Evolutionary conservation across 2,797 vertebrate species (phyloP).

Genomic region (Helarctos malayanus): DNA sequence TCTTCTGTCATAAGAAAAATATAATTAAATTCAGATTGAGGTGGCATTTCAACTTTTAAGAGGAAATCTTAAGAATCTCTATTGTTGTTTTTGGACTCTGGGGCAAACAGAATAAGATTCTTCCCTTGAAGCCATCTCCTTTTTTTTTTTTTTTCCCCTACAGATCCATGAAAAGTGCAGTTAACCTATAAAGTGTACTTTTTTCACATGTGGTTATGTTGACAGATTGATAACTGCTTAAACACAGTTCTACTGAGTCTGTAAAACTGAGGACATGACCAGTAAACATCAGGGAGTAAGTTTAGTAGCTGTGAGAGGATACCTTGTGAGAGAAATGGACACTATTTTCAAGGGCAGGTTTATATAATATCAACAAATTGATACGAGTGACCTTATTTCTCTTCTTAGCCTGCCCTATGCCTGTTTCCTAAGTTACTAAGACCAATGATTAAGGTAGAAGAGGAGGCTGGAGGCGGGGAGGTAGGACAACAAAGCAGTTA

Average conservation of each 20-base stretch:
- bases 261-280: not conserved
- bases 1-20: not conserved
- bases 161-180: not conserved
- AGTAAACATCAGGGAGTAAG: not conserved
- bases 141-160: not conserved
- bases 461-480: not conserved
- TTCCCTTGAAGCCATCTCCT: not conserved
- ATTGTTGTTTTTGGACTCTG: not conserved
- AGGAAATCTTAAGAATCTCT: conserved; percentile 19
- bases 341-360: conserved; percentile 1
- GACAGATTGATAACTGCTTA: conserved; percentile 29
- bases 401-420: not conserved
- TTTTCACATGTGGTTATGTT: conserved; percentile 17
- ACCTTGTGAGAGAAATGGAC: not conserved
- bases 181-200: not conserved
- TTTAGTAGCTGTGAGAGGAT: not conserved
- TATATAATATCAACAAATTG: conserved; percentile 5
- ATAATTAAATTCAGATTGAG: not conserved
- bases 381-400: conserved; percentile 21
- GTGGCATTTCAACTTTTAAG: not conserved
- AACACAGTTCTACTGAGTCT: not conserved
- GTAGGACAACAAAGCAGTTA: conserved; percentile 47
- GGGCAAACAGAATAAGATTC: not conserved
- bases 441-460: conserved; percentile 16
- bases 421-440: conserved; percentile 6